These are phyloP conservation scores for Calonectris borealis DNA, from an alignment of 2,113 vertebrate genomes.

Conservation along the genomic window DNA sequence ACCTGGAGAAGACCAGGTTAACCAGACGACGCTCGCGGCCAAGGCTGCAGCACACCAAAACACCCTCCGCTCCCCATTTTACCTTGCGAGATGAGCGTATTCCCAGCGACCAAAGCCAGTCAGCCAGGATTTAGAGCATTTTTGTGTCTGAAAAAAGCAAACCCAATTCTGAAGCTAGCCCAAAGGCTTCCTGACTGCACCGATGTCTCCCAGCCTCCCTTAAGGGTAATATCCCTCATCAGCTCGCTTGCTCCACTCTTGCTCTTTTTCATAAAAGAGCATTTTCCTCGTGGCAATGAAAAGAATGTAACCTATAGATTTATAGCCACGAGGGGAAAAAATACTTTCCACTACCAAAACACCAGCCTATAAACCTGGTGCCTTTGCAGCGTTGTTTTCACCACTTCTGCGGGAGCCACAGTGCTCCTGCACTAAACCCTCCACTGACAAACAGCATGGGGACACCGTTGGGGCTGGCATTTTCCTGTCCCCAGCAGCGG, in stretches of 20 bases:
- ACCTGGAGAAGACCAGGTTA: background rate
- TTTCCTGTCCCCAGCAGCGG: background rate
- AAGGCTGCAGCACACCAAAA: background rate
- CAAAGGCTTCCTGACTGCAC: background rate
- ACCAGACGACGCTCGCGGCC: rapidly evolving
- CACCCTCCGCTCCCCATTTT: background rate
- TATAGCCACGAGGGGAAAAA: background rate
- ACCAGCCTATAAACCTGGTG: background rate
- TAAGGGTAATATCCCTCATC: background rate
- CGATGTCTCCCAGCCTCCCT: background rate
- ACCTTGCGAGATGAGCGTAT: rapidly evolving
- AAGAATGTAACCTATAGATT: background rate
- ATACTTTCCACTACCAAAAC: background rate
- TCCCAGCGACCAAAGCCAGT: background rate
- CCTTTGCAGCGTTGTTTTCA: background rate
- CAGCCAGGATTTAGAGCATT: background rate
- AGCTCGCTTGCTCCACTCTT: background rate
- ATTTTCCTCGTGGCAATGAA: background rate
- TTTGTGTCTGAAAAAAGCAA: background rate
- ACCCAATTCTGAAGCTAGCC: background rate
- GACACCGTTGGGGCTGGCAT: rapidly evolving
- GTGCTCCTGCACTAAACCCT: background rate
- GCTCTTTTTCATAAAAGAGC: background rate
- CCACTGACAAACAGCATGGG: background rate
- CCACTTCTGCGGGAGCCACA: background rate